Evolutionary conservation across 2,113 vertebrate species (phyloP).

Genomic region (Arothron firmamentum): DNA sequence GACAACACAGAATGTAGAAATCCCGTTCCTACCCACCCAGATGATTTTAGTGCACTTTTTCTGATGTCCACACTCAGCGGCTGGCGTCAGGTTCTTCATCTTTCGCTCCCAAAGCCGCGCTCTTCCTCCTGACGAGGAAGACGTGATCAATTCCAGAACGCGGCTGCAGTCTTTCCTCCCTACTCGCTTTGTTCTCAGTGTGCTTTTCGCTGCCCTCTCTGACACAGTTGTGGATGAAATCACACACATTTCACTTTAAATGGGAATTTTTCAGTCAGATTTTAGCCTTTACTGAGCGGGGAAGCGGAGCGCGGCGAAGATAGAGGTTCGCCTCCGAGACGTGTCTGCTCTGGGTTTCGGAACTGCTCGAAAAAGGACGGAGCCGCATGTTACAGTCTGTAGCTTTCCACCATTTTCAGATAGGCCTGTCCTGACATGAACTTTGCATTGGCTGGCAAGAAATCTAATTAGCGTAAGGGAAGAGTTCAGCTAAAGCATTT

Average conservation of each 20-base stretch:
- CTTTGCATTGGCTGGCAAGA: conserved; percentile 25
- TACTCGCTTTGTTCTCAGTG: conserved; percentile 60
- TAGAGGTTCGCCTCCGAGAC: too few relatives aligned
- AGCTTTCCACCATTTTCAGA: conserved; percentile 7
- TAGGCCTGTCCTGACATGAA: conserved; percentile 37
- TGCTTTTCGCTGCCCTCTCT: too few relatives aligned
- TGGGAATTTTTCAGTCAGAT: too few relatives aligned
- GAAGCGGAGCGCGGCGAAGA: too few relatives aligned
- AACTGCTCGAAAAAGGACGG: too few relatives aligned
- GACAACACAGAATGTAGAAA: conserved; percentile 7
- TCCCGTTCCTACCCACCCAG: conserved; percentile 17
- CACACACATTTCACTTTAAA: too few relatives aligned
- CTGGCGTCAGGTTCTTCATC: conserved; percentile 5
- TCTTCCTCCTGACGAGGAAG: conserved; percentile 54
- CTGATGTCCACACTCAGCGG: conserved; percentile 3
- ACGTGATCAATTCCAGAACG: conserved; percentile 60
- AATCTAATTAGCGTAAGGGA: too few relatives aligned
- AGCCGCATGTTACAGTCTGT: too few relatives aligned
- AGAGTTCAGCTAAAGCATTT: too few relatives aligned
- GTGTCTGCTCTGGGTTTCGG: too few relatives aligned
- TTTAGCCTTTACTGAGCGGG: too few relatives aligned
- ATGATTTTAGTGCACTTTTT: conserved; percentile 13
- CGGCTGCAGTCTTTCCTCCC: conserved; percentile 58
- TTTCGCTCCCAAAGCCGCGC: conserved; percentile 8
- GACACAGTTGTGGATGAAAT: too few relatives aligned